Evolutionary conservation across 2,113 vertebrate genomes (phyloP), one percentile per base, ranked within the genome.

Genomic region (Sebastes fasciatus): DNA sequence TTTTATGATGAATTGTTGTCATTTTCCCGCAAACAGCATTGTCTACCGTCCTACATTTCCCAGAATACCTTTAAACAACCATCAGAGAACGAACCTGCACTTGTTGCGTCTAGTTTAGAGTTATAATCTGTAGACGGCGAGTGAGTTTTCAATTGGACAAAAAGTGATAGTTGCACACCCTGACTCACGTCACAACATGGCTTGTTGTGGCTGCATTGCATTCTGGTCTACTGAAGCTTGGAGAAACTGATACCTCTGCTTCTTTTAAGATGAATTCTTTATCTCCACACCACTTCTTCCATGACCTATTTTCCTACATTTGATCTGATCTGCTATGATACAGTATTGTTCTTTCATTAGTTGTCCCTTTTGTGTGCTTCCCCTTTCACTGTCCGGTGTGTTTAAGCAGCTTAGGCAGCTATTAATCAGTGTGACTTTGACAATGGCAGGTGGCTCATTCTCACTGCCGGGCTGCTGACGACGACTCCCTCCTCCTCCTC

Each of bases 381-480:
- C 51, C 54, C 66, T 64, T 26, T 84, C 46, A 51, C 74, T 65
- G 52, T 62, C 46, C 70, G 64, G 43, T 79, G 68, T 76, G 68
- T 83, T 68, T 85, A 90, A 90, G 89, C 76, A 71, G 86, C 86
- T 92, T 85, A 82, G 26, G 77, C 79, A 73, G 83, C 68, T 82
- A 86, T 89, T 92, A 87, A 92, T 88, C 87, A 76, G 65, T 63
- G 46, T 81, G 87, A 84, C 86, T 86, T 74, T 80, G 81, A 88
- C 88, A 90, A 76, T 86, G 70, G 54, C 91, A 88, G 88, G 81
- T 91, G 89, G 88, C 75, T 72, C 60, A 49, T 86, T 90, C 79
- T 63, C 86, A 74, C 66, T 57, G 61, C 65, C 34, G 55, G 46
- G 86, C 63, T 61, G 43, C 48, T 16, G 60, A 17, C 40, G 6